These are phyloP conservation scores for Megalurothrips usitatus DNA, from an alignment of 2,888 invertebrate genomes.

Conservation along the genomic window DNA sequence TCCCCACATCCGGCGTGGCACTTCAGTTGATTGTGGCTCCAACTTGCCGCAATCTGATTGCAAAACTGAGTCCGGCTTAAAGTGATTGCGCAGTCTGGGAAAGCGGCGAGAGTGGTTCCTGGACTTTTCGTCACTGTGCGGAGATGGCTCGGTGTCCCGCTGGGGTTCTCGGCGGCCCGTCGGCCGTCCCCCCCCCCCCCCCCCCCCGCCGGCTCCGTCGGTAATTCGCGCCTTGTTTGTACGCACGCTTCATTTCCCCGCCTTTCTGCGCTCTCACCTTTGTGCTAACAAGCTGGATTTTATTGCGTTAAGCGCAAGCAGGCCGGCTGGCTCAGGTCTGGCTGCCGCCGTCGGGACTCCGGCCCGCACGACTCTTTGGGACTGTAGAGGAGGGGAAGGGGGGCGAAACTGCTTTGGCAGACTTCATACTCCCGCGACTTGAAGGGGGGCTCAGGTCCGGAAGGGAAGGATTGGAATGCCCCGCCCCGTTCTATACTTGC, in stretches of 20 bases:
- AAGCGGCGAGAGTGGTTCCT: too few species aligned
- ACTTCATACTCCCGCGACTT: background rate
- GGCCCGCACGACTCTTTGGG: too few species aligned
- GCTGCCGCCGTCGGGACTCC: background rate
- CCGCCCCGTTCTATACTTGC: background rate
- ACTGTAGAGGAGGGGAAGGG: too few species aligned
- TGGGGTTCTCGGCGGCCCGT: too few species aligned
- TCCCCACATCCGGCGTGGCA: background rate
- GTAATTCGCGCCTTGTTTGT: conserved; percentile 21
- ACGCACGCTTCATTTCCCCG: conserved; percentile 12
- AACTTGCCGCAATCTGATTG: too few species aligned
- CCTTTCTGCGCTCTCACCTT: conserved; percentile 7
- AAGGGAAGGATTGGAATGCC: background rate
- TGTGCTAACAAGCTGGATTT: conserved; percentile 1
- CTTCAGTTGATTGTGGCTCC: background rate
- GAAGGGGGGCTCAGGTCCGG: background rate
- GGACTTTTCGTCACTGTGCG: too few species aligned
- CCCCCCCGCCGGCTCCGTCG: background rate
- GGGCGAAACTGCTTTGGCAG: background rate
- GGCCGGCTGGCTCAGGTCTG: background rate
- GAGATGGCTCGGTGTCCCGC: too few species aligned
- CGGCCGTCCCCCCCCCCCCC: background rate
- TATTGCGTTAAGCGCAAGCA: conserved; percentile 17
- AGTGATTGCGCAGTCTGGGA: too few species aligned
- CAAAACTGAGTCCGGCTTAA: too few species aligned